Evolutionary conservation across 64 coral and sea anemone species (phyloP).

Genomic region (Exaiptasia diaphana): DNA sequence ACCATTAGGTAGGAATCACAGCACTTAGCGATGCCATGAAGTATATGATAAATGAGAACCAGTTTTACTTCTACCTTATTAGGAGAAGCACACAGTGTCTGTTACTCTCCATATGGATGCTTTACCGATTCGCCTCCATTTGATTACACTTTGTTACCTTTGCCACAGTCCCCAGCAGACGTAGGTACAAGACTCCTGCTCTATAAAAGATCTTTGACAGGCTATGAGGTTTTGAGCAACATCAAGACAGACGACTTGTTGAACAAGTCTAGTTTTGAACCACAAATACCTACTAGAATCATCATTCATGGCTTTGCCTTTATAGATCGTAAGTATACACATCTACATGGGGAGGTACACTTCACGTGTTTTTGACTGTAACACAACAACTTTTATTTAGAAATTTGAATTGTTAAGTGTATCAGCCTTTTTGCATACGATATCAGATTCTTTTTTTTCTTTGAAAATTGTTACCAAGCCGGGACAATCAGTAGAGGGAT

Average conservation of each 20-base stretch:
- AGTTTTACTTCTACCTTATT: too few relatives aligned
- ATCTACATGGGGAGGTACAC: too few relatives aligned
- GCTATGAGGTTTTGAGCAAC: not conserved
- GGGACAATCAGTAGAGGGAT: too few relatives aligned
- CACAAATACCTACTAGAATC: not conserved
- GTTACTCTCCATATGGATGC: conserved; percentile 31
- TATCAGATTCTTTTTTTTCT: too few relatives aligned
- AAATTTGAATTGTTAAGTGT: too few relatives aligned
- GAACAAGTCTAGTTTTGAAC: not conserved
- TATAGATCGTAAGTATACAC: conserved; percentile 2
- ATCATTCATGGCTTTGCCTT: conserved; percentile 35
- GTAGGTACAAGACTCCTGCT: conserved; percentile 16
- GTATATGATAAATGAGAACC: too few relatives aligned
- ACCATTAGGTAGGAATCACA: too few relatives aligned
- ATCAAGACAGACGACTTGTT: not conserved
- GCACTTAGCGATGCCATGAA: too few relatives aligned
- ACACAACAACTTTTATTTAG: too few relatives aligned
- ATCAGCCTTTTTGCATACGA: too few relatives aligned
- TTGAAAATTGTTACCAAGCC: too few relatives aligned
- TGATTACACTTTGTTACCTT: not conserved
- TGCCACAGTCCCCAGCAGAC: not conserved
- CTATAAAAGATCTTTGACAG: not conserved
- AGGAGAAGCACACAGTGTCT: not conserved
- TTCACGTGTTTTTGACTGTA: too few relatives aligned
- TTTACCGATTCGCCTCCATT: conserved; percentile 6